These are phyloP conservation scores for Onychomys torridus DNA, from an alignment of 2,797 vertebrate species.

Conservation along the genomic window DNA sequence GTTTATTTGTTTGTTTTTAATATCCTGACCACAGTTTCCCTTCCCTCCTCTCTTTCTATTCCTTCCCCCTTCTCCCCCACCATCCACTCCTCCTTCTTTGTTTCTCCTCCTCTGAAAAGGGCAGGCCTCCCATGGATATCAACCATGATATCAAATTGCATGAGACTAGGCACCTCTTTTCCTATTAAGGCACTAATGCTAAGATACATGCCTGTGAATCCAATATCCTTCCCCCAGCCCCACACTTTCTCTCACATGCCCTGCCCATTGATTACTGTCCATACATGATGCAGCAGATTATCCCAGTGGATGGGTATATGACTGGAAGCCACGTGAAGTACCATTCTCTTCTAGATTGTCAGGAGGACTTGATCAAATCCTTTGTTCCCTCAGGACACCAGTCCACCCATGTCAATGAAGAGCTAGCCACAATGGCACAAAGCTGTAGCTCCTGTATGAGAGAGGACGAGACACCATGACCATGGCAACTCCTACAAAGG, in stretches of 20 bases:
- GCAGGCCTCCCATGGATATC: neutral
- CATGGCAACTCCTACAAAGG: neutral
- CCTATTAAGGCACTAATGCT: neutral
- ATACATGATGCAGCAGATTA: neutral
- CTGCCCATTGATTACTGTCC: neutral
- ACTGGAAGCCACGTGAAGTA: neutral
- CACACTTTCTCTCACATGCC: neutral
- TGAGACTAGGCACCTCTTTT: neutral
- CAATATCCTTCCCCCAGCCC: neutral
- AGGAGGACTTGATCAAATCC: neutral
- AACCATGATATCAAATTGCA: neutral
- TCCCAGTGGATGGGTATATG: neutral
- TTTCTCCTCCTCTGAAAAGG: neutral
- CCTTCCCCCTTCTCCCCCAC: no score
- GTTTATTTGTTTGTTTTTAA: no score
- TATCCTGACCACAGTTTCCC: neutral
- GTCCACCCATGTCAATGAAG: neutral
- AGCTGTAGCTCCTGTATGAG: neutral
- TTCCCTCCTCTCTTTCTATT: neutral
- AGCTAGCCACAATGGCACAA: no score
- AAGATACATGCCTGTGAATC: neutral
- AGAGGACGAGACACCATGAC: neutral
- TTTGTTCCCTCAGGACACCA: neutral
- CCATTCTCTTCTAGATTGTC: neutral
- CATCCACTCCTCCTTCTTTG: neutral